Evolutionary conservation across 2,113 vertebrate species (phyloP).

Genomic region (Onychostoma macrolepis): DNA sequence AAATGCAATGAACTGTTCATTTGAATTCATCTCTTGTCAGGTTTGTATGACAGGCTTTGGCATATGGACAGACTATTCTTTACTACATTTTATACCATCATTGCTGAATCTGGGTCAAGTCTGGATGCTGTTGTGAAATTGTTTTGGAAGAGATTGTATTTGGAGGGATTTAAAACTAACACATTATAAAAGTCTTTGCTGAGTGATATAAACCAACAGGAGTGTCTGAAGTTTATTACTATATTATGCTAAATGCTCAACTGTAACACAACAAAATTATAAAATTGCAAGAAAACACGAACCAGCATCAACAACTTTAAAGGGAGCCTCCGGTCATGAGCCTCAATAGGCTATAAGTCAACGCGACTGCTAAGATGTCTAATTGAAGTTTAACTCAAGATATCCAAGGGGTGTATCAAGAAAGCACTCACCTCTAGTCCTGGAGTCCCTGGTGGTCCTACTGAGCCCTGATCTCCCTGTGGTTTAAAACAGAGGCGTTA

Average conservation of each 20-base stretch:
- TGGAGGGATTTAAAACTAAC: neutral
- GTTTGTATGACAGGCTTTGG: slow-evolving; percentile 15
- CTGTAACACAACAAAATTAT: neutral
- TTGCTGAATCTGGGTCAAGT: slow-evolving; percentile 20
- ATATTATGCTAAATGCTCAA: neutral
- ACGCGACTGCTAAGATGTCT: neutral
- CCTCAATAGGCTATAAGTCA: no score
- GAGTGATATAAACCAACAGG: slow-evolving; percentile 13
- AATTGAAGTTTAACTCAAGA: neutral
- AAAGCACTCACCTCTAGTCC: slow-evolving; percentile 87
- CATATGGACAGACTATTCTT: slow-evolving; percentile 1
- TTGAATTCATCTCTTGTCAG: neutral
- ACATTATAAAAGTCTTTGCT: neutral
- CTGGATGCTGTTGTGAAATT: neutral
- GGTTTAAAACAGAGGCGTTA: neutral
- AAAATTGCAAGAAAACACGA: neutral
- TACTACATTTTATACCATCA: neutral
- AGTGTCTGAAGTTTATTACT: neutral
- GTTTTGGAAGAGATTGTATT: slow-evolving; percentile 13
- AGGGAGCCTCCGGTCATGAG: neutral
- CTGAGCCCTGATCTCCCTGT: slow-evolving; percentile 90
- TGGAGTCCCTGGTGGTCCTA: slow-evolving; percentile 82
- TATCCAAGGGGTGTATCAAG: neutral
- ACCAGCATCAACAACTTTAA: neutral
- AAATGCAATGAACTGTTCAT: neutral